Evolutionary conservation across 2,113 vertebrate species (phyloP).

Genomic region (Pholis gunnellus): DNA sequence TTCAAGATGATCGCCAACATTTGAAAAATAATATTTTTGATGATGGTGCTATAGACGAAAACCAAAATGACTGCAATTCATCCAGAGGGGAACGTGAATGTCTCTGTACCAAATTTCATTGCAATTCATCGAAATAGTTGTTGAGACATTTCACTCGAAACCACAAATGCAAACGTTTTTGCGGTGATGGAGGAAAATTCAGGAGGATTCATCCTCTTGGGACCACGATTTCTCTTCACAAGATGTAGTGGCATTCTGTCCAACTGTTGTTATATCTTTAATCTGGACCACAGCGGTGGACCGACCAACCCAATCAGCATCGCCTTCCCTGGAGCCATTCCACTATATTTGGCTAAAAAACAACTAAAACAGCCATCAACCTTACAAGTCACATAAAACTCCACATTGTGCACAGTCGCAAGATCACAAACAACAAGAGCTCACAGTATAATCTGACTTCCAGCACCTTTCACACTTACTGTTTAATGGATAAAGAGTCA

Average conservation of each 20-base stretch:
- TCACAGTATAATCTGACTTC: neutral
- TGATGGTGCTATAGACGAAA: neutral
- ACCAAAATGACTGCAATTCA: no score
- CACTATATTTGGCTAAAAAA: no score
- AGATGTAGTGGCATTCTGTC: neutral
- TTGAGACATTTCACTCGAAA: neutral
- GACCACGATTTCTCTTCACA: neutral
- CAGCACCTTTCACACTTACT: neutral
- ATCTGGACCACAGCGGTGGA: no score
- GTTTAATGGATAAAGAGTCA: conserved; percentile 25
- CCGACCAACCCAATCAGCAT: no score
- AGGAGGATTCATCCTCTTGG: neutral
- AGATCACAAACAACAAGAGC: neutral
- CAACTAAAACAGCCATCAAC: neutral
- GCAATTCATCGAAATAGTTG: neutral
- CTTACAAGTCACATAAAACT: neutral
- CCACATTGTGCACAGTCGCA: neutral
- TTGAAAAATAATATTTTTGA: neutral
- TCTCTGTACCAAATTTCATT: neutral
- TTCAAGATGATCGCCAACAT: neutral
- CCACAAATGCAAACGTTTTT: neutral
- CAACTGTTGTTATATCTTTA: neutral
- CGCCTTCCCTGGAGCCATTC: no score
- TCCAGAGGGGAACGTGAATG: neutral
- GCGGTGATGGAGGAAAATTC: neutral